These are phyloP conservation scores for Porites lobata DNA, from an alignment of 92 coral and sea anemone genomes.

Conservation along the genomic window DNA sequence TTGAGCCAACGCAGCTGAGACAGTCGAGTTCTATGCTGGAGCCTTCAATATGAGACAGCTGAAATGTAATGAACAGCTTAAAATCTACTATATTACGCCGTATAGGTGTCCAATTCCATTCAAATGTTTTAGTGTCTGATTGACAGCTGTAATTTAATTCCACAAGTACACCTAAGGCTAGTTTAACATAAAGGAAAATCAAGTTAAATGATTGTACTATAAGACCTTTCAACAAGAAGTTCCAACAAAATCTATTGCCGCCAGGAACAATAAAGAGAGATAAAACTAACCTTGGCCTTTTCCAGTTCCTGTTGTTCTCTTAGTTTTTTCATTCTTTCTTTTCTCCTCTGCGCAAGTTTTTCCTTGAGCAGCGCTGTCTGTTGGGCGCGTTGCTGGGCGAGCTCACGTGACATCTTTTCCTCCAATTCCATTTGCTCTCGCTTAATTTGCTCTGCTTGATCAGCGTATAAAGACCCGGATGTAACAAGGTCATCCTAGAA, in stretches of 20 bases:
- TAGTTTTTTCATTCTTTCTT: constrained; percentile 74
- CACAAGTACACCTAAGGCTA: no score
- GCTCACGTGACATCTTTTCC: constrained; percentile 88
- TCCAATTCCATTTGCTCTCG: constrained; percentile 90
- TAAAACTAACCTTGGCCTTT: constrained; percentile 84
- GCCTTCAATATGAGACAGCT: no score
- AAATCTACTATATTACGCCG: no score
- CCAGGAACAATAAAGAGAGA: neutral
- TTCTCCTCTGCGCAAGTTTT: constrained; percentile 92
- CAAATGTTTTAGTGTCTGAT: no score
- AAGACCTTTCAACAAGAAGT: no score
- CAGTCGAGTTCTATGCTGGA: no score
- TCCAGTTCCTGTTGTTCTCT: constrained; percentile 89
- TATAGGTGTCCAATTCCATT: no score
- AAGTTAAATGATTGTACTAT: no score
- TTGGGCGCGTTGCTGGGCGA: constrained; percentile 82
- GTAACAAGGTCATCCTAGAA: constrained; percentile 92
- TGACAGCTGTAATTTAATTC: no score
- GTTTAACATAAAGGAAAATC: no score
- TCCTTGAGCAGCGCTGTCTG: constrained; percentile 86
- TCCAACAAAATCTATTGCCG: neutral
- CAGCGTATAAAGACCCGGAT: constrained; percentile 85
- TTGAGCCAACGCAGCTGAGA: no score
- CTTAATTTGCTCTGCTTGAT: constrained; percentile 89
- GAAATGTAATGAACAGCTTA: no score